phyloP scores from a whole-genome alignment of 2,113 vertebrate genomes.

The Mugil cephalus region DNA sequence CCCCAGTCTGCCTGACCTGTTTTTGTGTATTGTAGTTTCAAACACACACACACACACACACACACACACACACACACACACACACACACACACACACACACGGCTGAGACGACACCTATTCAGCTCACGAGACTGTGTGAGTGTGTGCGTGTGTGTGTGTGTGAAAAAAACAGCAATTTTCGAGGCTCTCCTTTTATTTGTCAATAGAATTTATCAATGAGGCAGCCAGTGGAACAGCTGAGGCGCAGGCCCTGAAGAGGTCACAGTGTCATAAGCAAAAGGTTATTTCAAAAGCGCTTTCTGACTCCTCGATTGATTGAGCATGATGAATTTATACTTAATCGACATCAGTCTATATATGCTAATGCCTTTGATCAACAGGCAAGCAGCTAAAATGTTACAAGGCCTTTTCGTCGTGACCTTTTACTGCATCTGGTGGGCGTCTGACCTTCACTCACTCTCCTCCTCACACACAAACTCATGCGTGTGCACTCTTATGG shows the following conservation, averaged over 20 bases:
- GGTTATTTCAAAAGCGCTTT: slow-evolving; percentile 13
- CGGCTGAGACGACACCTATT: neutral
- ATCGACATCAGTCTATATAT: slow-evolving; percentile 33
- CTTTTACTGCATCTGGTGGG: slow-evolving; percentile 9
- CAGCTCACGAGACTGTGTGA: slow-evolving; percentile 6
- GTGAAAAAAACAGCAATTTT: slow-evolving; percentile 35
- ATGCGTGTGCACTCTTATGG: no score
- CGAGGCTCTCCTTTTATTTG: slow-evolving; percentile 31
- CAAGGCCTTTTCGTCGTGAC: neutral
- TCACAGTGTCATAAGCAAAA: slow-evolving; percentile 33
- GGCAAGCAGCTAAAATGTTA: neutral
- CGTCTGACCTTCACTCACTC: slow-evolving; percentile 8
- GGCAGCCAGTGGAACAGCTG: slow-evolving; percentile 31
- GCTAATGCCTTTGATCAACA: slow-evolving; percentile 33
- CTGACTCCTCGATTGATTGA: slow-evolving; percentile 1
- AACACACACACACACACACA: slow-evolving; percentile 49
- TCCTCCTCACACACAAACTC: neutral
- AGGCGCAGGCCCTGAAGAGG: slow-evolving; percentile 30
- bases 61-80: slow-evolving; percentile 49
- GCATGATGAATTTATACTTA: slow-evolving; percentile 27
- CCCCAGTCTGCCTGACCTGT: slow-evolving; percentile 46
- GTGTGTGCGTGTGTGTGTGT: slow-evolving; percentile 11
- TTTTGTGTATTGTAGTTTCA: slow-evolving; percentile 59
- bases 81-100: slow-evolving; percentile 49
- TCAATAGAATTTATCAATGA: slow-evolving; percentile 55